These are phyloP conservation scores for Pristionchus mayeri DNA, from an alignment of 2,888 invertebrate species.

Conservation along the genomic window DNA sequence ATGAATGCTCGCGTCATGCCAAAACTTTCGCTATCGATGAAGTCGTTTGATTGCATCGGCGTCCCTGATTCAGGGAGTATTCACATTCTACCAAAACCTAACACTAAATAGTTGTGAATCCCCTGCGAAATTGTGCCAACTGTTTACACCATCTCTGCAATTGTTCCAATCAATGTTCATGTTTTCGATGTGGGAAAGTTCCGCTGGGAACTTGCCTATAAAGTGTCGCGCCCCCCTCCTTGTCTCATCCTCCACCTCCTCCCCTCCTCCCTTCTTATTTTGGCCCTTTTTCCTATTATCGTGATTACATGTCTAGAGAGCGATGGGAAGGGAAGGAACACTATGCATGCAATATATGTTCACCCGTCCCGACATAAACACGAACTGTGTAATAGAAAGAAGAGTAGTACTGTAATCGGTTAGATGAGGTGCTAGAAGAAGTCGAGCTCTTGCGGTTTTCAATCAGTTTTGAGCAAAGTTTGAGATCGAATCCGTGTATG, in stretches of 20 bases:
- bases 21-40: no score
- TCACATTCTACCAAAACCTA: no score
- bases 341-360: background rate
- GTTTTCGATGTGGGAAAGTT: conserved; percentile 9
- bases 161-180: conserved; percentile 4
- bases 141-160: conserved; percentile 9
- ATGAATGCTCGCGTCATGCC: no score
- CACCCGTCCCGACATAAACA: conserved; percentile 33
- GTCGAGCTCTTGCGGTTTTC: background rate
- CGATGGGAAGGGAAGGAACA: no score
- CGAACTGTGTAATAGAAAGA: conserved; percentile 34
- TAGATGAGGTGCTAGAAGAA: background rate
- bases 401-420: conserved; percentile 29
- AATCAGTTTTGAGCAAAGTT: background rate
- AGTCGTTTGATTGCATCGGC: background rate
- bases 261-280: background rate
- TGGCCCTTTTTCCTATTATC: conserved; percentile 10
- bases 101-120: no score
- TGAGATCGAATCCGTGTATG: background rate
- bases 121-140: background rate
- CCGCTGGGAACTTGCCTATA: background rate
- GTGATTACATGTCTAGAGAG: conserved; percentile 13
- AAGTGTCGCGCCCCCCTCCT: background rate
- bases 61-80: no score
- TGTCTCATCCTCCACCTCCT: background rate